Evolutionary conservation across 2,113 vertebrate species (phyloP), one percentile per base, ranked within the genome.

Genomic region (Anseranas semipalmata): DNA sequence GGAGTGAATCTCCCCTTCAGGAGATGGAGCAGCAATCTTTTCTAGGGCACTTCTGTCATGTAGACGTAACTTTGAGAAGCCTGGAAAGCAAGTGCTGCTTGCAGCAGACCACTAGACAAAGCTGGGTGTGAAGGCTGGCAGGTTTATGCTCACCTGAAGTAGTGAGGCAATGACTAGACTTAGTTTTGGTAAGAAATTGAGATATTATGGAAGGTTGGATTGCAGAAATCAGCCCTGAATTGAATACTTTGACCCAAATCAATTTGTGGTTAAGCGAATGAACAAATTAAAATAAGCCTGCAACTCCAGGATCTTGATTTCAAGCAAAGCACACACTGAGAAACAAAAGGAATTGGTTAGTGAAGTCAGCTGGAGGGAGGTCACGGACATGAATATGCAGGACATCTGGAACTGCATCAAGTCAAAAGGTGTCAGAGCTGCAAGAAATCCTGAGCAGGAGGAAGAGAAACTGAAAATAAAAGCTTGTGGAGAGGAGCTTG

Each of bases 401-500:
- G 59, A 58, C 35, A 41, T 24, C 50, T 66, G 72, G 58, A 73
- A 83, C 0, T 37, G 76, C 91, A 66, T 32, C 48, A 3, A 24
- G 74, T 27, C 25, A 55, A 79, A 74, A 76, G 74, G 78, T 27
- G 66, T 68, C 33, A 35, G 46, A 89, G 82, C 56, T 55, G 46
- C 50, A 50, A 77, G 58, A 90, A 80, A 73, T 15, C 22, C 75
- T 3, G 3, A 41, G 63, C 55, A 83, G 68, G 33, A 32, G 28
- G 41, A 77, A 63, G 22, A 73, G 32, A 37, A 75, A 74, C 93
- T 90, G 71, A 95, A 95, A 88, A 92, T 88, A 93, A 94, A 86
- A 71, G 46, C 78, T 70, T 52, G 33, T 68, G 48, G 4, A 45
- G 46, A 68, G 43, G 53, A 87, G 32, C 39, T 39, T 9, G 45